Base-by-base conservation (phyloP, 2,797 vertebrate genomes). In the Ceryle rudis region DNA sequence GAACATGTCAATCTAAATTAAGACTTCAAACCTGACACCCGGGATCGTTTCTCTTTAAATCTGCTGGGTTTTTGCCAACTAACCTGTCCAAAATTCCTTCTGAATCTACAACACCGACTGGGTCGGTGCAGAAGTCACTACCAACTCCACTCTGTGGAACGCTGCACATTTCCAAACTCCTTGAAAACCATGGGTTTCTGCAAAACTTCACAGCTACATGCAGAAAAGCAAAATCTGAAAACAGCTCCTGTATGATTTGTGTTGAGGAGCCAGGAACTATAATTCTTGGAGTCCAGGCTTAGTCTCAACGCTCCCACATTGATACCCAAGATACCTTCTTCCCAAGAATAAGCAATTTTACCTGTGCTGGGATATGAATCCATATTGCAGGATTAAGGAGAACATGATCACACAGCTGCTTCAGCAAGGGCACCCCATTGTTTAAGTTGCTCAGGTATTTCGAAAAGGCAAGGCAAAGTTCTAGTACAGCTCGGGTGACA, bases 351-450 rank as follows among this genome's bases (percentile, higher is more conserved):
- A 61, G 6, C 16, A 42, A 9, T 67, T 64, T 96, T 98, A 99
- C 99, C 99, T 99, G 99, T 97, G 99, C 98, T 86, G 99, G 99
- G 60, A 99, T 98, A 93, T 99, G 99, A 98, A 99, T 99, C 99
- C 99, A 99, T 98, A 99, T 99, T 97, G 98, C 98, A 64, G 99
- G 99, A 97, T 99, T 99, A 96, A 99, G 99, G 89, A 99, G 98
- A 98, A 99, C 98, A 97, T 99, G 99, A 96, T 99, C 99, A 97
- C 99, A 99, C 83, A 99, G 98, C 95, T 99, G 99, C 97, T 99
- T 99, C 84, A 99, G 99, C 85, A 99, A 97, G 87, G 99, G 98
- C 95, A 99, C 98, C 28, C 99, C 99, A 52, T 99, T 99, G 81
- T 98, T 99, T 87, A 99, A 98, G 98, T 98, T 99, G 98, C 99